Evolutionary conservation across 1,140 invertebrate genomes (phyloP).

Genomic region (Acyrthosiphon pisum): DNA sequence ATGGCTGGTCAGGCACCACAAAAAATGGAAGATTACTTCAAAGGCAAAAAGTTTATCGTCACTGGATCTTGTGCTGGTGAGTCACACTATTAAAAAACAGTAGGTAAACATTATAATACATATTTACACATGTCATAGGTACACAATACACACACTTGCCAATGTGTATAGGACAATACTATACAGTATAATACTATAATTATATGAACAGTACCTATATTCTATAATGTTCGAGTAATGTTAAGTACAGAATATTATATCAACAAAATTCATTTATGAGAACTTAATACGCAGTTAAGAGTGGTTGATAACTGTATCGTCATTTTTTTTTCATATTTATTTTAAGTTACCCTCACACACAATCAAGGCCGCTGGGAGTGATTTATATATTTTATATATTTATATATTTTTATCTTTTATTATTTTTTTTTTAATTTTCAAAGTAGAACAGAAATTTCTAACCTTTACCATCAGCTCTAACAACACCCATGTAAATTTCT

Average conservation of each 20-base stretch:
- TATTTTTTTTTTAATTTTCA: too few relatives aligned
- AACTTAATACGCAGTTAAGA: not conserved
- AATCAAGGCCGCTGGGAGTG: not conserved
- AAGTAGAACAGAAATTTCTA: too few relatives aligned
- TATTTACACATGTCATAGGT: too few relatives aligned
- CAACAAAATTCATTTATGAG: not conserved
- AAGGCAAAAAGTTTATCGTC: conserved; percentile 79
- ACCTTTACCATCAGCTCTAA: too few relatives aligned
- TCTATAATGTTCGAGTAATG: not conserved
- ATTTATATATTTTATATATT: not conserved
- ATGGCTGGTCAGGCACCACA: not conserved
- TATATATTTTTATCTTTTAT: not conserved
- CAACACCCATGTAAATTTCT: too few relatives aligned
- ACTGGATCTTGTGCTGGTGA: conserved; percentile 83
- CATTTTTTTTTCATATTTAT: not conserved
- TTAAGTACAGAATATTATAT: not conserved
- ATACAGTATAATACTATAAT: too few relatives aligned
- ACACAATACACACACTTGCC: too few relatives aligned
- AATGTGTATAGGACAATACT: too few relatives aligned
- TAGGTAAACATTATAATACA: not conserved
- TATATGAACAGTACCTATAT: not conserved
- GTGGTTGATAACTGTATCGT: not conserved
- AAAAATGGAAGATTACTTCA: conserved; percentile 71
- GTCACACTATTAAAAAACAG: not conserved
- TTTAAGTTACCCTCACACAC: not conserved